Evolutionary conservation across 2,113 vertebrate species (phyloP).

Genomic region (Oostethus manadensis): DNA sequence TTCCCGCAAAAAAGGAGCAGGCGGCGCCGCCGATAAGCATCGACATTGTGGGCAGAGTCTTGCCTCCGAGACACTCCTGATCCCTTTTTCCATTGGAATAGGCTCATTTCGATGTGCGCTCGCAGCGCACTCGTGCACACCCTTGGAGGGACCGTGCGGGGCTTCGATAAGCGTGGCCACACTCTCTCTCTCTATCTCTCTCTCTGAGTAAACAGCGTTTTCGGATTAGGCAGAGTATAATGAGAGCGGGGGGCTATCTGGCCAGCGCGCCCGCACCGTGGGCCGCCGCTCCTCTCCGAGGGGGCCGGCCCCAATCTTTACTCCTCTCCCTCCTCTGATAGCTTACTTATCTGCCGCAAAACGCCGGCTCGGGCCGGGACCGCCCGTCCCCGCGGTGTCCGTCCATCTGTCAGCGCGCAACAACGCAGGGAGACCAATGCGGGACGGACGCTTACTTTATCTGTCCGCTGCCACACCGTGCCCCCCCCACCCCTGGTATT

Average conservation of each 20-base stretch:
- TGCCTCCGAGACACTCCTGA: slow-evolving; percentile 65
- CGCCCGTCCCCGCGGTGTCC: slow-evolving; percentile 46
- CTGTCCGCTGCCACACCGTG: slow-evolving; percentile 8
- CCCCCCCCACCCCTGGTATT: background rate
- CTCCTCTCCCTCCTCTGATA: slow-evolving; percentile 92
- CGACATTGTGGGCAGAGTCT: slow-evolving; percentile 64
- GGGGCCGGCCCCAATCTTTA: slow-evolving; percentile 86
- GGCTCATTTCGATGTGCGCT: slow-evolving; percentile 58
- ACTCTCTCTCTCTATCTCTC: slow-evolving; percentile 44
- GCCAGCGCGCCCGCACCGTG: slow-evolving; percentile 82
- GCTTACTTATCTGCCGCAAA: slow-evolving; percentile 91
- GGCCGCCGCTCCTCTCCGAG: slow-evolving; percentile 79
- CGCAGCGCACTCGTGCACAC: slow-evolving; percentile 36
- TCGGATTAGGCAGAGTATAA: slow-evolving; percentile 76
- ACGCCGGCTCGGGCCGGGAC: slow-evolving; percentile 82
- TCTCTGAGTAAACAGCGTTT: slow-evolving; percentile 74
- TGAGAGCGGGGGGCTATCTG: slow-evolving; percentile 74
- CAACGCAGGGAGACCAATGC: slow-evolving; percentile 34
- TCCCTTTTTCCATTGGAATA: slow-evolving; percentile 70
- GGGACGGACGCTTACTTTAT: slow-evolving; percentile 25
- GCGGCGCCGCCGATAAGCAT: slow-evolving; percentile 62
- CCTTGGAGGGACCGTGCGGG: slow-evolving; percentile 55
- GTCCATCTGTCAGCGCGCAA: slow-evolving; percentile 25
- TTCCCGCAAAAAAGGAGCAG: slow-evolving; percentile 57
- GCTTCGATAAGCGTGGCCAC: slow-evolving; percentile 64